These are phyloP conservation scores for Sardina pilchardus DNA, from an alignment of 2,113 vertebrate genomes.

Conservation along the genomic window DNA sequence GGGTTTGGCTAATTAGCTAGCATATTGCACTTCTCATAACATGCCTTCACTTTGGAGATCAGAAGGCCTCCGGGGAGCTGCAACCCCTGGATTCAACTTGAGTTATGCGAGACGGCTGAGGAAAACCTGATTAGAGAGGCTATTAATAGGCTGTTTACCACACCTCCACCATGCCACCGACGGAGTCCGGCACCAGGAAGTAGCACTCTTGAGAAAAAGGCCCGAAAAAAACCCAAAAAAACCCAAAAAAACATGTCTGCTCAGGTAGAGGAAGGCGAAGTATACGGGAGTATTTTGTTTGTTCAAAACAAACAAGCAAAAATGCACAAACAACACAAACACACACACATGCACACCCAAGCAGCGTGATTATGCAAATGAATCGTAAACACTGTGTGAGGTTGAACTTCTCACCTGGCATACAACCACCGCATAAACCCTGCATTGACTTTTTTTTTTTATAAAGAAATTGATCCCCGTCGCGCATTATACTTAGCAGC, in stretches of 20 bases:
- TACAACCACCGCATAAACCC: not conserved
- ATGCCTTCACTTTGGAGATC: constrained; percentile 37
- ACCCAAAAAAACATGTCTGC: not conserved
- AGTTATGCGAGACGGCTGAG: constrained; percentile 26
- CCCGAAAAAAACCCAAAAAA: too few relatives aligned
- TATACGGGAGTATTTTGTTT: not conserved
- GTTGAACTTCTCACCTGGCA: not conserved
- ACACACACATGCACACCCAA: not conserved
- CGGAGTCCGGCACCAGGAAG: not conserved
- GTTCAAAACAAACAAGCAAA: not conserved
- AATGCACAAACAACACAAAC: not conserved
- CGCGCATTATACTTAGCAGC: not conserved
- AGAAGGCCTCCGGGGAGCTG: constrained; percentile 34
- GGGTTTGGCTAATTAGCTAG: constrained; percentile 42
- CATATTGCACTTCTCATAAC: constrained; percentile 42
- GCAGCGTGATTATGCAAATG: not conserved
- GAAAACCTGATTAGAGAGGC: constrained; percentile 31
- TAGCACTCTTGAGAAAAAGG: not conserved
- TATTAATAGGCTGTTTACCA: constrained; percentile 36
- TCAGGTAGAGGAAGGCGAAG: not conserved
- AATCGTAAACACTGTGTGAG: not conserved
- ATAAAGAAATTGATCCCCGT: not conserved
- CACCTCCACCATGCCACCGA: not conserved
- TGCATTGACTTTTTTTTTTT: not conserved
- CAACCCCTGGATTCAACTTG: constrained; percentile 33